Evolutionary conservation across 1,140 invertebrate genomes (phyloP), one percentile per base, ranked within the genome.

Genomic region (Neodiprion lecontei): DNA sequence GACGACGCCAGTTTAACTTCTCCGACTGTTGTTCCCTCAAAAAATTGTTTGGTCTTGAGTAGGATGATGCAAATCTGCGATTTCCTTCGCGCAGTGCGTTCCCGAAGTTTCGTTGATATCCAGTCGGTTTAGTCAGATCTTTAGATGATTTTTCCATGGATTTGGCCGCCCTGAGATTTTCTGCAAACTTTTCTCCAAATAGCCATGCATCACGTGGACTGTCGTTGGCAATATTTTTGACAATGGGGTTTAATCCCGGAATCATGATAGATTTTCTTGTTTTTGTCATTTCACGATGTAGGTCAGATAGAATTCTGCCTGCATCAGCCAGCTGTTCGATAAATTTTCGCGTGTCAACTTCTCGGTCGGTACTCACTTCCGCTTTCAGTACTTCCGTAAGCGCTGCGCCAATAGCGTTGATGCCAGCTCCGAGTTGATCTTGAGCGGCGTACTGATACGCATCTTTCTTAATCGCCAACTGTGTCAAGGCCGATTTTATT

Each of bases 91-190:
- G 53, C 2, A 8, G 53, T 61, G 53, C 7, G 53, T 61, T 61
- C 53, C 53, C 53, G 53, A 61, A 61, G 7, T 61, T 61, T 61
- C 53, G 53, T 61, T 61, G 53, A 8, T 61, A 61, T 61, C 53
- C 53, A 8, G 2, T 66, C 65, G 61, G 72, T 69, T 73, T 75
- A 0, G 69, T n/a, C 9, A 77, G 47, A 14, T 49, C 72, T 21
- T 74, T 75, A 1, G 67, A 69, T 7, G 72, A 73, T 67, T 78
- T 78, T 66, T 78, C 74, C 8, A 79, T 70, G 1, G 74, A 69
- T 50, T 79, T 73, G 11, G 75, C 75, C 12, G 70, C 40, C 66
- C 76, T 79, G 2, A 77, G 47, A 12, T 71, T 72, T 65, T 79
- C 77, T 1, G 65, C 4, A 67, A 78, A 73, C 9, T 78, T 72